Conservation (phyloP, 2,113 vertebrate species). For the Oplegnathus fasciatus region DNA sequence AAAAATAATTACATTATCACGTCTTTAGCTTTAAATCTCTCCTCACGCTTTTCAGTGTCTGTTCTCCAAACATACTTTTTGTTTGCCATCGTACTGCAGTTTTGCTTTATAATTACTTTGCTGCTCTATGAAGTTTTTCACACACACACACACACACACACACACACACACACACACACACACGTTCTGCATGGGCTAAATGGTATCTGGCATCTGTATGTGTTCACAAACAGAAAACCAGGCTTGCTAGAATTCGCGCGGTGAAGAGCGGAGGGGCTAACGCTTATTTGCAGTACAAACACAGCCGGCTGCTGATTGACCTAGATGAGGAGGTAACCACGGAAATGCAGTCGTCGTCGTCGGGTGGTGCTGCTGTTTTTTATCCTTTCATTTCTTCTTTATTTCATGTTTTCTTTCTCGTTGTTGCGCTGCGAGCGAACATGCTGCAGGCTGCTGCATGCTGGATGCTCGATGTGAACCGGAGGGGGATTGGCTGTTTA, state of each 20-base stretch:
- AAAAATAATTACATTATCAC: too few relatives aligned
- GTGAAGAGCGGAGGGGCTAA: conserved; percentile 91
- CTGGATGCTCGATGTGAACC: conserved; percentile 15
- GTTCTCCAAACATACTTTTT: too few relatives aligned
- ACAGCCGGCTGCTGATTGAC: conserved; percentile 88
- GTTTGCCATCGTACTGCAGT: too few relatives aligned
- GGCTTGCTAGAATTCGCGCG: conserved; percentile 90
- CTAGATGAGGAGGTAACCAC: conserved; percentile 87
- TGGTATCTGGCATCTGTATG: conserved; percentile 59
- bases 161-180: not conserved
- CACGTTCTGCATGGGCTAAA: not conserved
- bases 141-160: not conserved
- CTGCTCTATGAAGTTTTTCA: not conserved
- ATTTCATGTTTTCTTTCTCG: conserved; percentile 17
- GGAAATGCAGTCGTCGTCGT: conserved; percentile 26
- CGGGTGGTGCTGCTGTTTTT: conserved; percentile 36
- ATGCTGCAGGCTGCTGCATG: conserved; percentile 52
- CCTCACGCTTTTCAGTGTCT: too few relatives aligned
- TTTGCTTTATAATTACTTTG: too few relatives aligned
- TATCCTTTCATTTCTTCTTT: not conserved
- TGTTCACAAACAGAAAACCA: conserved; percentile 90
- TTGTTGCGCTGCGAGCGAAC: conserved; percentile 3
- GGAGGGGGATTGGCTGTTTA: not conserved
- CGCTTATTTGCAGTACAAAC: conserved; percentile 95
- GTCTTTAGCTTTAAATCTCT: too few relatives aligned